These are phyloP conservation scores for Carposina sasakii DNA, from an alignment of 1,140 invertebrate species.

Conservation along the genomic window DNA sequence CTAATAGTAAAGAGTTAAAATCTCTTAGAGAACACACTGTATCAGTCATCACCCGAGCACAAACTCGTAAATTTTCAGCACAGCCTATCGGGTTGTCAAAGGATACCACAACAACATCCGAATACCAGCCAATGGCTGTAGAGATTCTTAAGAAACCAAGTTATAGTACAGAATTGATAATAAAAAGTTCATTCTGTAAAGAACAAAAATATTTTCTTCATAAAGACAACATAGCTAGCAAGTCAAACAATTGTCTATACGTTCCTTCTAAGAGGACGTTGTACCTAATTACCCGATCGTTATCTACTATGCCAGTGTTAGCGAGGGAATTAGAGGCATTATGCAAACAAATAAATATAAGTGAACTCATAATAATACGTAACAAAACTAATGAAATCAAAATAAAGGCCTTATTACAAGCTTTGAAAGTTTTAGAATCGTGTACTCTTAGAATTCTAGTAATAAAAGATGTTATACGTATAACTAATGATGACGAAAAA, in stretches of 20 bases:
- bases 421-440: not conserved
- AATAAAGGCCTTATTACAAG: not conserved
- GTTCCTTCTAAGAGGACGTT: not conserved
- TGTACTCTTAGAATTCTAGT: not conserved
- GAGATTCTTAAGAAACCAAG: not conserved
- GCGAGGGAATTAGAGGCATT: not conserved
- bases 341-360: not conserved
- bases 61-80: not conserved
- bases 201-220: not conserved
- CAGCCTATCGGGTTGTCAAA: not conserved
- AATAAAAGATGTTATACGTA: not conserved
- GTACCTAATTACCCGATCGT: conserved; percentile 1
- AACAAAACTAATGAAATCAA: not conserved
- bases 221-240: not conserved
- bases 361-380: not conserved
- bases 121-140: not conserved
- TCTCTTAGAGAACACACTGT: not conserved
- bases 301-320: not conserved
- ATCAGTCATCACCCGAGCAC: not conserved
- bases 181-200: not conserved
- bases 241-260: not conserved
- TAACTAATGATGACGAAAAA: conserved; percentile 5
- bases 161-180: not conserved
- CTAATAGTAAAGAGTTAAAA: not conserved
- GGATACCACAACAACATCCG: not conserved